phyloP scores from a whole-genome alignment of 2,888 invertebrate genomes.

The Serripes groenlandicus region DNA sequence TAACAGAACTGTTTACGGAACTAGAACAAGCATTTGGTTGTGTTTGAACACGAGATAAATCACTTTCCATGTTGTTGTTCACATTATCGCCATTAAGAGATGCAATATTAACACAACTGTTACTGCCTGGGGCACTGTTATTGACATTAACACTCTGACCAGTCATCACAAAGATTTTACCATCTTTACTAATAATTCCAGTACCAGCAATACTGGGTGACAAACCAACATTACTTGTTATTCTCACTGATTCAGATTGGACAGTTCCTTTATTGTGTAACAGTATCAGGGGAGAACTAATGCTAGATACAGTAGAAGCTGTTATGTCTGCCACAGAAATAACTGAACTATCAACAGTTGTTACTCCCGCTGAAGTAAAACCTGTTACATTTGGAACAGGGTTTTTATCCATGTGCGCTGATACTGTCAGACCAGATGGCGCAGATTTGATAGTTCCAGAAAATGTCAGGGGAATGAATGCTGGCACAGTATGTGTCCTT shows the following conservation, averaged over 20 bases:
- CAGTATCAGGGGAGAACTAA: neutral
- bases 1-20: no score
- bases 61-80: no score
- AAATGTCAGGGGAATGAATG: slow-evolving; percentile 39
- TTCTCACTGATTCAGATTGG: no score
- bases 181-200: neutral
- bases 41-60: no score
- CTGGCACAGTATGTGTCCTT: neutral
- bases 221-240: no score
- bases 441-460: slow-evolving; percentile 12
- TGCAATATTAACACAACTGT: no score
- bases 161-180: neutral
- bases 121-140: no score
- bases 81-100: no score
- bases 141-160: neutral
- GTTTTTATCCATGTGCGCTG: neutral
- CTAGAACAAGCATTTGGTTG: no score
- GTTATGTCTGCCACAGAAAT: neutral
- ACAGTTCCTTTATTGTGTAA: no score
- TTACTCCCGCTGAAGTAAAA: neutral
- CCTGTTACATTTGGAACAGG: neutral
- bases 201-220: no score
- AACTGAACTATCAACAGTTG: neutral
- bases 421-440: neutral
- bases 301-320: neutral